Base-by-base conservation (phyloP, 2,113 vertebrate genomes). In the Corynorhinus townsendii region DNA sequence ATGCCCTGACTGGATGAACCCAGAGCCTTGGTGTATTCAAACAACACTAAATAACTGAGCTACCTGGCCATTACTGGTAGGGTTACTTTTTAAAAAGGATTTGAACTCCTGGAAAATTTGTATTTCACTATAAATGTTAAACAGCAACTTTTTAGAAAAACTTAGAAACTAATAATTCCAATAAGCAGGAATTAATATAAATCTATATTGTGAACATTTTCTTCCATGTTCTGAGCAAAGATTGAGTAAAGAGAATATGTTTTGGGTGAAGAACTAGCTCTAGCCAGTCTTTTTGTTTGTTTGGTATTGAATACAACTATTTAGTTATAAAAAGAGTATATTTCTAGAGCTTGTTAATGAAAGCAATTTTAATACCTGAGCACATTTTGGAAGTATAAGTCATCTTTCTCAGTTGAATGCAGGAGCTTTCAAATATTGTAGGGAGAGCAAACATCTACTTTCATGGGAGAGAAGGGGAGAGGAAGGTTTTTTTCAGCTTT, bases 91-190 rank as follows among this genome's bases (percentile, higher is more conserved):
- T 76, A 38, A 38, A 93, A 91, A 69, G 17, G 35, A 84, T 84
- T 95, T 91, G 76, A 90, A 49, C 22, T 93, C 11, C 16, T 94
- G 68, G 30, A 71, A 94, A 90, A 87, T 72, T 28, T 80, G 0
- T 83, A 66, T 90, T 96, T 94, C 45, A 87, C 15, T 69, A 90
- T 94, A 81, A 89, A 90, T 93, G 69, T 89, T 93, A 90, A 75
- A 84, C 72, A 59, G 52, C 30, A 77, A 1, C 33, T 94, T 92
- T 85, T 94, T 43, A 90, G 38, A 75, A 94, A 69, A 87, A 73
- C 17, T 47, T 80, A 92, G 72, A 79, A 88, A 79, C 77, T 80
- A 56, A 94, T 90, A 56, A 47, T 87, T 80, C 20, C 35, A 89
- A 56, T 24, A 85, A 47, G 11, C 15, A 82, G 38, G 89, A 90